Evolutionary conservation across 2,113 vertebrate genomes (phyloP).

Genomic region (Pedetes capensis): DNA sequence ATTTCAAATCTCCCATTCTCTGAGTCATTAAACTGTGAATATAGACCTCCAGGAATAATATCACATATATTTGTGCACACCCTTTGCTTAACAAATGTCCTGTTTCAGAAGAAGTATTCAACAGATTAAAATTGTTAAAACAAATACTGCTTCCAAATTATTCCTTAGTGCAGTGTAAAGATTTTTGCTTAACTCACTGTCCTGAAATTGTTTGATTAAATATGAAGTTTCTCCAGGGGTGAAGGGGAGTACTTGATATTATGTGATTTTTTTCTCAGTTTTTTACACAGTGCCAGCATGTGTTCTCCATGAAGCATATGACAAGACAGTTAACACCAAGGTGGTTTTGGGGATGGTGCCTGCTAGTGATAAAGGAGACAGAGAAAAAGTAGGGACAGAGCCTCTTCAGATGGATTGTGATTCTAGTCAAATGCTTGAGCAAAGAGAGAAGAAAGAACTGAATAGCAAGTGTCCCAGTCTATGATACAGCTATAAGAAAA

Average conservation of each 20-base stretch:
- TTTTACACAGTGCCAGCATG: neutral
- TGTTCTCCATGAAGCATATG: neutral
- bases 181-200: neutral
- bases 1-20: neutral
- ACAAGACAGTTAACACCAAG: neutral
- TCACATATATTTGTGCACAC: neutral
- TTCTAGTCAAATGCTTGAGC: neutral
- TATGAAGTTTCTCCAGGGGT: neutral
- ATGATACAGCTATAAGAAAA: neutral
- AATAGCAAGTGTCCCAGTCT: accelerated
- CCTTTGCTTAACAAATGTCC: neutral
- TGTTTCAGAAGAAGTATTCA: neutral
- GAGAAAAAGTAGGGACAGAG: neutral
- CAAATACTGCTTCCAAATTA: neutral
- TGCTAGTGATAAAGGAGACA: neutral
- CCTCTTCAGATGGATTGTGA: neutral
- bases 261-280: neutral
- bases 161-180: neutral
- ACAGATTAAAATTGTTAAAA: neutral
- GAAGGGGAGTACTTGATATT: neutral
- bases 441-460: neutral
- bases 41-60: too few relatives aligned
- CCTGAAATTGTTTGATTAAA: neutral
- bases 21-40: neutral
- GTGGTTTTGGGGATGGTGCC: neutral